A percentile compares a stretch with the other conserved stretches of the same genome.
These are phyloP conservation scores for Luffia ferchaultella DNA, from an alignment of 2,888 invertebrate genomes.

Conservation along the genomic window DNA sequence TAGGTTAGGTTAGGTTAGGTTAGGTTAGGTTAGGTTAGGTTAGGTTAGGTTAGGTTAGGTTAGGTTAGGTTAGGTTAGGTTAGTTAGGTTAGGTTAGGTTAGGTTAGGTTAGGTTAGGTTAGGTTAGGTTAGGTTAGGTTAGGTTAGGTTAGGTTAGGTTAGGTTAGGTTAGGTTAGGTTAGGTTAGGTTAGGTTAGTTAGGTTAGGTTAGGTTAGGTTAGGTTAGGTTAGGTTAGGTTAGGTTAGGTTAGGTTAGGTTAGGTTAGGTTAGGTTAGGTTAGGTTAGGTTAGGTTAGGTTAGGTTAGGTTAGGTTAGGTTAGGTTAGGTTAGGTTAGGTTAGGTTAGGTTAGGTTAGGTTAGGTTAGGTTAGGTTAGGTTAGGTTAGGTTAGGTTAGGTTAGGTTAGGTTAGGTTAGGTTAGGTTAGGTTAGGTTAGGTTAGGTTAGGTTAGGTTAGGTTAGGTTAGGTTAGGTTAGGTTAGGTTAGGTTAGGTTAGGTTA, in stretches of 20 bases:
- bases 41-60: slow-evolving; percentile 15
- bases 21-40: slow-evolving; percentile 14
- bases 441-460: slow-evolving; percentile 13
- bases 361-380: slow-evolving; percentile 14
- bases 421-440: slow-evolving; percentile 13
- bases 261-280: slow-evolving; percentile 22
- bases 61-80: slow-evolving; percentile 17
- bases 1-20: slow-evolving; percentile 9
- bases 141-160: slow-evolving; percentile 21
- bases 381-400: slow-evolving; percentile 14
- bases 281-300: slow-evolving; percentile 1
- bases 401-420: slow-evolving; percentile 14
- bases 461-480: slow-evolving; percentile 11
- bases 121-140: slow-evolving; percentile 18
- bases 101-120: slow-evolving; percentile 15
- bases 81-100: slow-evolving; percentile 13
- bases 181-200: slow-evolving; percentile 22
- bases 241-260: slow-evolving; percentile 22
- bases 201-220: slow-evolving; percentile 21
- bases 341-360: slow-evolving; percentile 15
- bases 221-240: slow-evolving; percentile 21
- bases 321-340: slow-evolving; percentile 20
- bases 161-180: slow-evolving; percentile 12
- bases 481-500: slow-evolving; percentile 8
- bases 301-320: slow-evolving; percentile 13